These are phyloP conservation scores for Bubalus kerabau DNA, from an alignment of 2,113 vertebrate genomes.

Conservation along the genomic window DNA sequence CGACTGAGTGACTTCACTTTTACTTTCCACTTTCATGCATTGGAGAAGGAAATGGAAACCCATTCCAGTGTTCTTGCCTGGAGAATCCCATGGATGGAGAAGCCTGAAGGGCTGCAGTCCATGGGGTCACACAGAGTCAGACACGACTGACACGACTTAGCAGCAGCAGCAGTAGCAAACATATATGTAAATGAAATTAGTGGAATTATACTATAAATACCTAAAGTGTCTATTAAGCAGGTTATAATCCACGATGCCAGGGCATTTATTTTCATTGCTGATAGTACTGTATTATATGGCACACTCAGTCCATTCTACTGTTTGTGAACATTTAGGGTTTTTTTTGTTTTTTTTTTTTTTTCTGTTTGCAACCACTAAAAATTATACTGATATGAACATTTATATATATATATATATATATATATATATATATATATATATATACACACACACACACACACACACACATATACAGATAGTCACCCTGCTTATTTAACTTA, in stretches of 20 bases:
- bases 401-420: background rate
- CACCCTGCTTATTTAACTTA: too few relatives aligned
- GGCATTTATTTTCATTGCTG: background rate
- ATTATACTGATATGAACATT: background rate
- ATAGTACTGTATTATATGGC: background rate
- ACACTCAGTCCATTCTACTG: background rate
- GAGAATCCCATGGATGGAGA: too few relatives aligned
- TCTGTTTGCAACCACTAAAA: background rate
- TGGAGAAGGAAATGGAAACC: too few relatives aligned
- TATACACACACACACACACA: too few relatives aligned
- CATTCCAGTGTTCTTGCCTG: too few relatives aligned
- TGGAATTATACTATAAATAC: background rate
- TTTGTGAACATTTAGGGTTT: background rate
- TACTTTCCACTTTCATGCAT: too few relatives aligned
- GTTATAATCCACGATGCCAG: background rate
- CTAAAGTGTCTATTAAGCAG: background rate
- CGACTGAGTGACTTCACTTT: too few relatives aligned
- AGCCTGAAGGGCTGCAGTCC: too few relatives aligned
- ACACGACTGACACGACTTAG: too few relatives aligned
- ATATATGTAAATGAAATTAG: background rate
- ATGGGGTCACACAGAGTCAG: too few relatives aligned
- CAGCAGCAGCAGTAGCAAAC: background rate
- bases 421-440: rapidly evolving
- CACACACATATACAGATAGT: too few relatives aligned
- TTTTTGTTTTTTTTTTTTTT: background rate